Evolutionary conservation across 2,113 vertebrate genomes (phyloP), one percentile per base, ranked within the genome.

Genomic region (Clarias gariepinus): DNA sequence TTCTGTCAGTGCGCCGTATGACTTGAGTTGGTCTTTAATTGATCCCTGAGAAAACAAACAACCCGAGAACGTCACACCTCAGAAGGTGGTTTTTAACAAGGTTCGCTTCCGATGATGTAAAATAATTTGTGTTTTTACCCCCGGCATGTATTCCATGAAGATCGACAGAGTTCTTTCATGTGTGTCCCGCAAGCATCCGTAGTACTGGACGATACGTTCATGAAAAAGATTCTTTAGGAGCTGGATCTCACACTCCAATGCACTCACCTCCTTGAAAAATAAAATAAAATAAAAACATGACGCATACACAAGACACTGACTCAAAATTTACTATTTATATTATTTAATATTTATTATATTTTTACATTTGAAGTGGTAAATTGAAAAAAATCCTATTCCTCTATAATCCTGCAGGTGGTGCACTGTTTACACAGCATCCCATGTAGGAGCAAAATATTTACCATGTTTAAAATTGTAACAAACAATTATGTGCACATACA

Each of bases 91-190:
- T 33, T 23, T 71, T 33, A 41, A 81, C 30, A 61, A 80, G 30
- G 12, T 81, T 25, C 30, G 78, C 19, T 61, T 41, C 30, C 36
- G 53, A 61, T 41, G 30, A 33, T 21, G 57, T 12, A 61, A 79
- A 13, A 58, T 28, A 36, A 15, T 36, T 10, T 21, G 11, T 6
- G n/a, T 60, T 87, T 36, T 97, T 94, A 99, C 98, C 93, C 98
- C 98, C 28, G 98, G 98, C 98, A 99, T 99, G 91, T 99, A 96
- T 91, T 99, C 98, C 98, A 99, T 99, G 91, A 99, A 99, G 93
- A 99, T 99, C 66, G 98, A 99, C 52, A 99, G 98, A 0, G 97
- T 99, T 84, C 96, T 95, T 93, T 99, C 98, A 21, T 96, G 95
- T 0, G 96, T 91, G 92, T 99, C 98, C 76, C 97, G 95, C 92